Evolutionary conservation across 2,797 vertebrate species (phyloP), one percentile per base, ranked within the genome.

Genomic region (Anguilla pacifica): DNA sequence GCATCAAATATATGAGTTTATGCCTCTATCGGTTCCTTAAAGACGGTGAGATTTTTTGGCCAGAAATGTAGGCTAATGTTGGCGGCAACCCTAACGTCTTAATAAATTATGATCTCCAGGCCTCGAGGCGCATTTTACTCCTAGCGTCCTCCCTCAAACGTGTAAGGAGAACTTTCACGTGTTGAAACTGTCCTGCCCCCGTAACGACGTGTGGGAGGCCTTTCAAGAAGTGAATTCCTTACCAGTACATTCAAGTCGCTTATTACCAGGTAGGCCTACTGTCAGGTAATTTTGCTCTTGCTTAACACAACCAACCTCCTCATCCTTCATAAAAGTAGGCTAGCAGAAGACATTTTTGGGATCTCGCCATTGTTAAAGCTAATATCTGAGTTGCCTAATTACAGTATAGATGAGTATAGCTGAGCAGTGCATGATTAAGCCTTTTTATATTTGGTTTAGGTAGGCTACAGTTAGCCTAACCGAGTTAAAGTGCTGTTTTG

Each of bases 201-300:
- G 96, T 25, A 93, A 89, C 55, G 94, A 96, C n/a, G 93, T 96
- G n/a, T 93, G 97, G 92, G 93, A 95, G 10, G 96, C 96, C 31
- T 46, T 97, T 98, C 91, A 95, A 94, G 90, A 96, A 94, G 81
- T 96, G 97, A 85, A 89, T 91, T 82, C 97, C 97, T 3, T 98
- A 98, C 94, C 95, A 94, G 88, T 97, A 97, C 87, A 95, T 98
- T 91, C 96, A 98, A 93, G 96, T 96, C 83, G 96, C 97, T 22
- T 94, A 96, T 82, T 96, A 96, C 91, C 96, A 96, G 97, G 97
- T 98, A 92, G 93, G 95, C 43, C 53, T 74, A 74, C 70, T 74
- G 70, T 17, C 70, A 35, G 28, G 11, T 74, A 31, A 35, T 39
- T 15, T 74, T 74, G 25, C 9, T 10, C 6, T 70, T 28, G 1